Conservation (phyloP, 2,888 invertebrate genomes). For the Mimas tiliae region DNA sequence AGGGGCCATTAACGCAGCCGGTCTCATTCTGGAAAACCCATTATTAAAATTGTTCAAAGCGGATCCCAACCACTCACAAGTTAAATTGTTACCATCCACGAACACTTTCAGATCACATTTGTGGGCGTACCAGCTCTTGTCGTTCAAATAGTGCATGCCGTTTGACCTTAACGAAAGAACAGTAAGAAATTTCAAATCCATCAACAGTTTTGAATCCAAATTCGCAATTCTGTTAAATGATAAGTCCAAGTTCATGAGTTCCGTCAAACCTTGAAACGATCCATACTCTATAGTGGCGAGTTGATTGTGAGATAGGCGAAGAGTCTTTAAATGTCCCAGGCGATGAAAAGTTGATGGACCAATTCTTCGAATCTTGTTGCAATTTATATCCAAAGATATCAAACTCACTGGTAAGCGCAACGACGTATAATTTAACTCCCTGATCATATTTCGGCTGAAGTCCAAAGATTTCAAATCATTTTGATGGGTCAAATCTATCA, state of each 20-base stretch:
- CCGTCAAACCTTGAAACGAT: conserved; percentile 58
- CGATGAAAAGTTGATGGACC: conserved; percentile 62
- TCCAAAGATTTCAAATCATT: conserved; percentile 57
- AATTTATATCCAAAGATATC: conserved; percentile 58
- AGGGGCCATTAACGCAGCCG: conserved; percentile 45
- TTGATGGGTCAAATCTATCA: conserved; percentile 58
- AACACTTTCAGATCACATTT: conserved; percentile 56
- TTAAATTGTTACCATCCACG: conserved; percentile 67
- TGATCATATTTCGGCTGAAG: conserved; percentile 63
- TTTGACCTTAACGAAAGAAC: conserved; percentile 63
- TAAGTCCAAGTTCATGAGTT: conserved; percentile 53
- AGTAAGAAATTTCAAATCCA: conserved; percentile 62
- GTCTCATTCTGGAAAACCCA: conserved; percentile 68
- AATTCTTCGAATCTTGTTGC: conserved; percentile 58
- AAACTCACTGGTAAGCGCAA: conserved; percentile 59
- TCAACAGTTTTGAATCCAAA: conserved; percentile 65
- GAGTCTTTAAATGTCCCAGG: conserved; percentile 52
- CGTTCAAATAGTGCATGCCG: conserved; percentile 54
- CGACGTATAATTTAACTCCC: conserved; percentile 53
- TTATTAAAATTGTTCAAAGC: conserved; percentile 65
- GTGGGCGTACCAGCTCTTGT: conserved; percentile 65
- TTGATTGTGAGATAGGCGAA: conserved; percentile 62
- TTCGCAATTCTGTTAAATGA: conserved; percentile 56
- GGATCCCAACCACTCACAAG: conserved; percentile 67
- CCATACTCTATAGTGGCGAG: conserved; percentile 62